phyloP scores from a whole-genome alignment of 2,888 invertebrate species.

The Parnassius glacialis region DNA sequence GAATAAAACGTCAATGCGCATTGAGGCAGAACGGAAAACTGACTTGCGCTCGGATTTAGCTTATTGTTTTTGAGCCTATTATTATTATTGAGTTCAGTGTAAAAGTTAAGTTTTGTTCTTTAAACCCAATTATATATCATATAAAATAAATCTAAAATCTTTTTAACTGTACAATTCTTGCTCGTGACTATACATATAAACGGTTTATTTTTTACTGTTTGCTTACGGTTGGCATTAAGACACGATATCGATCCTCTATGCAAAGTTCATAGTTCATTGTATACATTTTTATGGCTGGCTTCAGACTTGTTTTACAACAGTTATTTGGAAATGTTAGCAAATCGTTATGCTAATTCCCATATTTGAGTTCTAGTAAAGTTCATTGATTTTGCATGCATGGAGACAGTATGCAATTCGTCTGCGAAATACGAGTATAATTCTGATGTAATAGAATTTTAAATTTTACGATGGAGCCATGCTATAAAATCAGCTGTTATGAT shows the following conservation, averaged over 20 bases:
- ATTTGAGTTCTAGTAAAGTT: slow-evolving; percentile 3
- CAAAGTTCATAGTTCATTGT: slow-evolving; percentile 5
- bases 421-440: slow-evolving; percentile 9
- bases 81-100: no score
- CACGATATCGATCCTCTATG: slow-evolving; percentile 6
- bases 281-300: slow-evolving; percentile 4
- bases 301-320: slow-evolving; percentile 6
- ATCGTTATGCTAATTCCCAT: slow-evolving; percentile 6
- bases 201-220: no score
- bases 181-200: no score
- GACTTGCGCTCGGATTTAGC: no score
- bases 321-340: neutral
- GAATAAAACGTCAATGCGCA: no score
- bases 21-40: no score
- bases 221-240: neutral
- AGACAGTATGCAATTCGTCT: slow-evolving; percentile 9
- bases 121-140: no score
- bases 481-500: neutral
- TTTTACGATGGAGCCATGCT: slow-evolving; percentile 10
- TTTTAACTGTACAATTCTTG: no score
- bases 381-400: neutral
- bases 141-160: no score
- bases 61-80: no score
- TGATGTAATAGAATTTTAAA: slow-evolving; percentile 18
- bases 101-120: no score